Evolutionary conservation across 1,140 invertebrate species (phyloP), one percentile per base, ranked within the genome.

Genomic region (Melitaea cinxia): DNA sequence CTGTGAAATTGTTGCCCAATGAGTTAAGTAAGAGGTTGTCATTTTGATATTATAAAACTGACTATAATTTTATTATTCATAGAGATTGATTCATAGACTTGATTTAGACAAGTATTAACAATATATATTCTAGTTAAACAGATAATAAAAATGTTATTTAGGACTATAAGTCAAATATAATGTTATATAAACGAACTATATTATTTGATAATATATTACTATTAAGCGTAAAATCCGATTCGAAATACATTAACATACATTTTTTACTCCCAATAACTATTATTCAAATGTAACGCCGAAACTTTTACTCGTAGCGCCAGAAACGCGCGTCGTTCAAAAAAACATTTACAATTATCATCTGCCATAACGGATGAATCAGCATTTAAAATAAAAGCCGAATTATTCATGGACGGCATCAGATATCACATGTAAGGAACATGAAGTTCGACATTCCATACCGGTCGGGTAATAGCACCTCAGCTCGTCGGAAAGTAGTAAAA

Each of bases 361-460:
- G 73, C 68, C 70, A 80, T 68, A 64, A 73, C 70, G 70, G 57
- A 79, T 85, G 83, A 88, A 73, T 88, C 85, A 88, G 81, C 81
- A 75, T 73, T 83, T 72, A 67, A 79, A 77, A 58, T 52, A 42
- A 65, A 76, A 75, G 75, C 75, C 73, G 72, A 33, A 78, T 75
- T 62, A 75, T 76, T 84, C 78, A 77, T 68, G 68, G 45, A 70
- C 53, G 63, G 49, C 76, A 75, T 76, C 58, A 52, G 60, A 75
- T 72, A 78, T 74, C 71, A 72, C 59, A 64, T 58, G 49, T 50
- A 56, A 58, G 66, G 66, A 72, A 75, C 58, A 73, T 62, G 69
- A 57, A 71, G 56, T 70, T 65, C 70, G 75, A 78, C 82, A 73
- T 75, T 80, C 73, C 61, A 26, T 42, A 63, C 59, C 56, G 61